Evolutionary conservation across 2,797 vertebrate species (phyloP), one percentile per base, ranked within the genome.

Genomic region (Vireo griseus): DNA sequence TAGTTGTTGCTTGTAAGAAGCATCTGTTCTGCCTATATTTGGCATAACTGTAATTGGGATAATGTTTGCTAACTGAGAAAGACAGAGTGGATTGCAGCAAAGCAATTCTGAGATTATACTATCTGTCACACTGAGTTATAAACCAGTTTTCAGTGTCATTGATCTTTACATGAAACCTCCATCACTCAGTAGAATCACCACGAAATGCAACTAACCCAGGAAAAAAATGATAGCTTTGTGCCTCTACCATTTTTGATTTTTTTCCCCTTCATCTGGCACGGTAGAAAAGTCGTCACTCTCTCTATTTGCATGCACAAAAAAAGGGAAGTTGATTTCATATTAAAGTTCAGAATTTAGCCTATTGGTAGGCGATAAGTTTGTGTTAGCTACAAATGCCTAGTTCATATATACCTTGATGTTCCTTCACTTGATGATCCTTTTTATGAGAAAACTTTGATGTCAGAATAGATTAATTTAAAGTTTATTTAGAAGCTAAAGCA

Each of bases 21-120:
- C 86, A 93, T 90, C 92, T 92, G 72, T 67, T 94, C 80, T 83
- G 61, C n/a, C 57, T 95, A 14, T 83, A 86, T 86, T 95, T 90
- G 74, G 63, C 55, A 55, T 55, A 79, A 52, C 20, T 76, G 9
- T 94, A 82, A 91, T 67, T 92, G 67, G 15, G n/a, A 76, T 91
- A 87, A 90, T 80, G 3, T 87, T 91, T 92, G 48, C 65, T 95
- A 94, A 92, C 84, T 35, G 37, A 85, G n/a, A 65, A 89, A 92
- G 74, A 85, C 74, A 72, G 35, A n/a, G 15, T 55, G 55, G 40
- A 87, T 92, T 87, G 61, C 58, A 86, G 26, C 33, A 85, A 17
- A 87, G 51, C n/a, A 87, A 85, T 93, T 82, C 55, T 67, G 71
- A 89, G 16, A 76, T 39, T 59, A 52, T 57, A 71, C 17, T 91